phyloP scores from a whole-genome alignment of 2,113 vertebrate genomes.

The Syrrhaptes paradoxus region DNA sequence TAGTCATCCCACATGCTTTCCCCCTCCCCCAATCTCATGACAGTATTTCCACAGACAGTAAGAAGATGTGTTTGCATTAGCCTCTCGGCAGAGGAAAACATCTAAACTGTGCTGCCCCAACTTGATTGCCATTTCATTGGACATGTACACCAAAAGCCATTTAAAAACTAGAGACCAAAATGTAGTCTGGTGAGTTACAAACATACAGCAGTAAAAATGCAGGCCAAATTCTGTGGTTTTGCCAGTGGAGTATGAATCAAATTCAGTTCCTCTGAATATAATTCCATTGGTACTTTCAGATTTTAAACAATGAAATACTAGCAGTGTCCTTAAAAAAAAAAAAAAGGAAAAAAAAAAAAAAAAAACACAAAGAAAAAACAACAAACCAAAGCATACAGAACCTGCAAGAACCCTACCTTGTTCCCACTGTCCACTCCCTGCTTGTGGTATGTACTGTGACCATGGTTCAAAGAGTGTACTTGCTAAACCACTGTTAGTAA shows the following conservation, averaged over 20 bases:
- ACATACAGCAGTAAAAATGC: slow-evolving; percentile 2
- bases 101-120: slow-evolving; percentile 41
- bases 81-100: slow-evolving; percentile 41
- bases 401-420: slow-evolving; percentile 61
- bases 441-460: slow-evolving; percentile 82
- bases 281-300: slow-evolving; percentile 64
- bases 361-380: slow-evolving; percentile 16
- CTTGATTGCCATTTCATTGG: slow-evolving; percentile 28
- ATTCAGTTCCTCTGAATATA: slow-evolving; percentile 50
- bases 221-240: slow-evolving; percentile 43
- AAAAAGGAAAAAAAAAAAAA: accelerated
- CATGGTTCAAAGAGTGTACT: slow-evolving; percentile 80
- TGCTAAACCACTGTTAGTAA: slow-evolving; percentile 78
- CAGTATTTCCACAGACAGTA: slow-evolving; percentile 42
- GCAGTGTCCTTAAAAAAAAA: slow-evolving; percentile 43
- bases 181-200: slow-evolving; percentile 65
- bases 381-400: slow-evolving; percentile 52
- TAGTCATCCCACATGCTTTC: slow-evolving; percentile 78
- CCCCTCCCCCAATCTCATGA: slow-evolving; percentile 42
- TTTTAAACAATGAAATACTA: slow-evolving; percentile 61
- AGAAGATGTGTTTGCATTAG: slow-evolving; percentile 49
- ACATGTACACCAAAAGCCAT: slow-evolving; percentile 44
- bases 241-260: slow-evolving; percentile 39
- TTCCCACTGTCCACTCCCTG: slow-evolving; percentile 46
- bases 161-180: slow-evolving; percentile 42